These are phyloP conservation scores for Calycopis cecrops DNA, from an alignment of 1,140 invertebrate genomes.

Conservation along the genomic window DNA sequence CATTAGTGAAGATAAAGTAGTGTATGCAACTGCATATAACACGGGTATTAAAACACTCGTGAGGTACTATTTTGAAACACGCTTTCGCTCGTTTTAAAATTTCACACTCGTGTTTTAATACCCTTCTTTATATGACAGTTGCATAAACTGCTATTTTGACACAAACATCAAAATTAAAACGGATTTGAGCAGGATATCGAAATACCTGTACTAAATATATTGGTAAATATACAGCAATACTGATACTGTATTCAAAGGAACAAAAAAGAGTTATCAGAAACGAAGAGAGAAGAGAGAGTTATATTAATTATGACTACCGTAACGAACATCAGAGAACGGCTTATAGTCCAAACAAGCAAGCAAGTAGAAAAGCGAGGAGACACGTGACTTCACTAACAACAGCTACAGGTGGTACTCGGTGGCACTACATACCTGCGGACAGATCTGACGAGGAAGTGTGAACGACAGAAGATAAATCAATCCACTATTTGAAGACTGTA, in stretches of 20 bases:
- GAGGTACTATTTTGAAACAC: too few species aligned
- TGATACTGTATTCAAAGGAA: neutral
- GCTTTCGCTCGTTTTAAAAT: too few species aligned
- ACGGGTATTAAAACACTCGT: too few species aligned
- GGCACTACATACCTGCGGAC: constrained; percentile 3
- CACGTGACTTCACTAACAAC: neutral
- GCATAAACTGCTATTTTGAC: too few species aligned
- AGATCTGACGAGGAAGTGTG: neutral
- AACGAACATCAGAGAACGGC: neutral
- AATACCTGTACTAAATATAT: too few species aligned
- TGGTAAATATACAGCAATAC: neutral
- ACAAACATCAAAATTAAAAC: too few species aligned
- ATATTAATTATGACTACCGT: neutral
- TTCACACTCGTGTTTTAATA: too few species aligned
- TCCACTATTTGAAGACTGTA: neutral
- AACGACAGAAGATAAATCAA: neutral
- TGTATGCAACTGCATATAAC: too few species aligned
- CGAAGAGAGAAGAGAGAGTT: neutral
- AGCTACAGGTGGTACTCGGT: neutral
- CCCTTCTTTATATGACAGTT: too few species aligned
- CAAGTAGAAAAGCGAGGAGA: neutral
- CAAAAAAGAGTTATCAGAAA: neutral
- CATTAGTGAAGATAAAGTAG: too few species aligned
- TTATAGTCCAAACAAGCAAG: neutral
- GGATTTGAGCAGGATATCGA: too few species aligned